A percentile compares a stretch with the other conserved stretches of the same genome.
These are phyloP conservation scores for Stomorhina lunata DNA, from an alignment of 2,888 invertebrate species.

Conservation along the genomic window DNA sequence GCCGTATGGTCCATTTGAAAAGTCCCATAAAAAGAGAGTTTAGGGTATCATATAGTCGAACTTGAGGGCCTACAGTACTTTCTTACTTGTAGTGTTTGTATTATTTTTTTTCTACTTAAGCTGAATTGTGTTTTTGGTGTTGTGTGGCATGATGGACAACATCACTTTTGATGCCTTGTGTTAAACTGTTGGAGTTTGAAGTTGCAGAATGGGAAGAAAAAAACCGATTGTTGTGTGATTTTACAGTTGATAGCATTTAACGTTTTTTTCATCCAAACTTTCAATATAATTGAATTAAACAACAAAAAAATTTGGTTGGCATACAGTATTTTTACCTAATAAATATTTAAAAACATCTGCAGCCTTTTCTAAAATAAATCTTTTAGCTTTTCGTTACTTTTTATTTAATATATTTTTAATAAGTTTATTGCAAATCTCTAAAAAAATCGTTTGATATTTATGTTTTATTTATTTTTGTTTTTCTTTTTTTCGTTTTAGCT, in stretches of 20 bases:
- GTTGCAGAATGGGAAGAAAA: constrained; percentile 8
- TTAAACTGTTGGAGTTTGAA: constrained; percentile 43
- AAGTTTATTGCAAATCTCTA: constrained; percentile 61
- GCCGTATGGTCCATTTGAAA: too few species aligned
- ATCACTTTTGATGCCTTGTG: constrained; percentile 66
- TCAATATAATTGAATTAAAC: constrained; percentile 69
- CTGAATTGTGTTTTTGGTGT: constrained; percentile 62
- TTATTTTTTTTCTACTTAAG: constrained; percentile 10
- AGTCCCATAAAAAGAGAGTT: too few species aligned
- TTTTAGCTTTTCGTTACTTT: neutral
- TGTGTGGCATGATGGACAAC: constrained; percentile 68
- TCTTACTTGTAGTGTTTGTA: constrained; percentile 44
- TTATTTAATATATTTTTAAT: constrained; percentile 35
- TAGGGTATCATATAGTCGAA: too few species aligned
- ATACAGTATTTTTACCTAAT: constrained; percentile 56
- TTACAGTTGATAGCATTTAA: constrained; percentile 68
- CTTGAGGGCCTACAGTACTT: too few species aligned
- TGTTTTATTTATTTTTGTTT: constrained; percentile 49
- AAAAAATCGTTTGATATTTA: constrained; percentile 55
- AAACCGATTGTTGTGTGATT: constrained; percentile 65
- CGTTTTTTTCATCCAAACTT: constrained; percentile 57
- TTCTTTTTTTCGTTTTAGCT: constrained; percentile 84
- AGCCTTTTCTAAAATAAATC: constrained; percentile 35
- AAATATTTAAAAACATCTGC: constrained; percentile 48
- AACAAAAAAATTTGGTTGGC: constrained; percentile 59